Base-by-base conservation (phyloP, 2,888 invertebrate genomes). In the Spodoptera exigua region DNA sequence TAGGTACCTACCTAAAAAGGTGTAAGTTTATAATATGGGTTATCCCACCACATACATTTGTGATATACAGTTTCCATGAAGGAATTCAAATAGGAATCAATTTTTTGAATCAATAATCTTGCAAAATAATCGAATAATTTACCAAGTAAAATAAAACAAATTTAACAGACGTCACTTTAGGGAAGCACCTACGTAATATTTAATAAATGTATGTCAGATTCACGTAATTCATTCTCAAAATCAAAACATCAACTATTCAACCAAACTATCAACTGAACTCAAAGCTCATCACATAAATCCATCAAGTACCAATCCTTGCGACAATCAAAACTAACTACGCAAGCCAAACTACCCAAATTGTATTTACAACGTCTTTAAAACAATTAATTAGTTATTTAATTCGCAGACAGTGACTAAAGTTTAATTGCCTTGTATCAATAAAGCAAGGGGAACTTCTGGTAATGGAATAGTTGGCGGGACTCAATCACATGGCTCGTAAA, bases 401-500 rank as follows among this genome's bases (percentile, higher is more conserved):
- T 70, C 62, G 32, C 18, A 58, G 64, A 69, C 60, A 44, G 45
- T 54, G 54, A 54, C 52, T 63, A 47, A 59, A 68, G 68, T 73
- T 78, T 76, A 79, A 79, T 70, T 65, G 65, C 54, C 62, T 44
- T 60, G 70, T 61, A 71, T 69, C 79, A 74, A 78, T 84, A 81
- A 80, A 84, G 62, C 74, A 65, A 62, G 74, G 66, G 76, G 61
- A 57, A 65, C 41, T 62, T 54, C 36, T 43, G 43, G 55, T 81
- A 81, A 81, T 78, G 74, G 78, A 76, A 84, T 85, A 81, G 79
- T 81, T 75, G 66, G 70, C 60, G 76, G 64, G 80, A 71, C 70
- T 81, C 89, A 88, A 91, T 91, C 90, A 90, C 88, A 86, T 78
- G 89, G 63, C 70, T 84, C 85, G 83, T 83, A 84, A 85, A 84